Percentiles rank a stretch among this genome's conserved stretches.
These are phyloP conservation scores for Bicyclus anynana DNA, from an alignment of 1,140 invertebrate species.

Conservation along the genomic window DNA sequence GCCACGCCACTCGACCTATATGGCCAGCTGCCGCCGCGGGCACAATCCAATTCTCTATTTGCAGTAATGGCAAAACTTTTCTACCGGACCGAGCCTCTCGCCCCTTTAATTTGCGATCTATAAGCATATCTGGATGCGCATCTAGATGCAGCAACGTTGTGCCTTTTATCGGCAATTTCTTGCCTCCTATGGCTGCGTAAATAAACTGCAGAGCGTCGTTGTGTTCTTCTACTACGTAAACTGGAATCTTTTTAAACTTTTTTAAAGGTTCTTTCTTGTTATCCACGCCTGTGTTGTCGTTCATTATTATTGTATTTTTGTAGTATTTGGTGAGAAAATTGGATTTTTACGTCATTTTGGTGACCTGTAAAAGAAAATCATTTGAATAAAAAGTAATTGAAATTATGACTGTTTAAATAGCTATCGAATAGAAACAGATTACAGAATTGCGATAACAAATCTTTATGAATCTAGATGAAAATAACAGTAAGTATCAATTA, in stretches of 20 bases:
- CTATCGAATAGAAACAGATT: no score
- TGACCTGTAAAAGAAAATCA: neutral
- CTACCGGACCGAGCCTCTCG: conserved; percentile 79
- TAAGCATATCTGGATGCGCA: conserved; percentile 93
- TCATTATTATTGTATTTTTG: neutral
- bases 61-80: conserved; percentile 78
- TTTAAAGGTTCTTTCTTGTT: conserved; percentile 34
- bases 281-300: neutral
- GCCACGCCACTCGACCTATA: conserved; percentile 87
- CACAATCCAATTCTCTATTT: conserved; percentile 96
- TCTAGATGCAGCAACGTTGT: conserved; percentile 91
- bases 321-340: no score
- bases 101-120: conserved; percentile 86
- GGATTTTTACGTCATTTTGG: no score
- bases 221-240: conserved; percentile 87
- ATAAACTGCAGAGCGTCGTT: conserved; percentile 88
- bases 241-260: conserved; percentile 81
- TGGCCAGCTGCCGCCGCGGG: conserved; percentile 92
- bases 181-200: conserved; percentile 89
- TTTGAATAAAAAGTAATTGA: neutral
- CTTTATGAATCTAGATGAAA: no score
- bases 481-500: no score
- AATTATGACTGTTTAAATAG: no score
- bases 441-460: no score
- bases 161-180: conserved; percentile 86